These are phyloP conservation scores for Neotoxoptera formosana DNA, from an alignment of 1,140 invertebrate genomes.

Conservation along the genomic window DNA sequence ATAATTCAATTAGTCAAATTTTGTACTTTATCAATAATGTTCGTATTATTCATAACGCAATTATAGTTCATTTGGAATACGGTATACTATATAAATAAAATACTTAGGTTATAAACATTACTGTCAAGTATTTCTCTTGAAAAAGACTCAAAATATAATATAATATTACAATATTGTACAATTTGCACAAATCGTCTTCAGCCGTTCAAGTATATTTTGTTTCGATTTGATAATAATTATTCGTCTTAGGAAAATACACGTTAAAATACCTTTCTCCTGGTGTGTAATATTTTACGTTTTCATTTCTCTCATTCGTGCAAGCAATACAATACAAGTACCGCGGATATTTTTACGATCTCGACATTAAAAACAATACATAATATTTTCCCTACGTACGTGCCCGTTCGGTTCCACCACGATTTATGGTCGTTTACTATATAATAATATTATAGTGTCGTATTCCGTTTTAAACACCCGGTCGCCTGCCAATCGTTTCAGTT, in stretches of 20 bases:
- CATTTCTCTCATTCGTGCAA: not conserved
- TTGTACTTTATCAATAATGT: not conserved
- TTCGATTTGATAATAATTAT: too few species aligned
- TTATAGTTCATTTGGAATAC: slow-evolving; percentile 2
- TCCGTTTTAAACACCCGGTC: slow-evolving; percentile 38
- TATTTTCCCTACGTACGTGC: not conserved
- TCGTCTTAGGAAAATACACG: not conserved
- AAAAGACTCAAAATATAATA: not conserved
- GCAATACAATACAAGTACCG: not conserved
- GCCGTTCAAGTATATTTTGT: too few species aligned
- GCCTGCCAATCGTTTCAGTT: slow-evolving; percentile 26
- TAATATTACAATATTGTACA: not conserved
- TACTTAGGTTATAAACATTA: not conserved
- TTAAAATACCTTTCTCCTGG: not conserved
- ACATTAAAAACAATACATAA: not conserved
- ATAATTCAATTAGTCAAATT: not conserved
- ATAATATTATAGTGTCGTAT: not conserved
- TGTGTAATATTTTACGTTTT: not conserved
- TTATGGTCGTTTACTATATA: slow-evolving; percentile 36
- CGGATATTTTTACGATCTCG: slow-evolving; percentile 1
- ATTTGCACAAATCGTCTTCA: not conserved
- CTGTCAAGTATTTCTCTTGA: not conserved
- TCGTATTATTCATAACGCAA: not conserved
- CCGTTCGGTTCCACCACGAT: not conserved
- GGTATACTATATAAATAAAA: not conserved